These are phyloP conservation scores for Cyprinodon tularosa DNA, from an alignment of 2,113 vertebrate genomes.

Conservation along the genomic window DNA sequence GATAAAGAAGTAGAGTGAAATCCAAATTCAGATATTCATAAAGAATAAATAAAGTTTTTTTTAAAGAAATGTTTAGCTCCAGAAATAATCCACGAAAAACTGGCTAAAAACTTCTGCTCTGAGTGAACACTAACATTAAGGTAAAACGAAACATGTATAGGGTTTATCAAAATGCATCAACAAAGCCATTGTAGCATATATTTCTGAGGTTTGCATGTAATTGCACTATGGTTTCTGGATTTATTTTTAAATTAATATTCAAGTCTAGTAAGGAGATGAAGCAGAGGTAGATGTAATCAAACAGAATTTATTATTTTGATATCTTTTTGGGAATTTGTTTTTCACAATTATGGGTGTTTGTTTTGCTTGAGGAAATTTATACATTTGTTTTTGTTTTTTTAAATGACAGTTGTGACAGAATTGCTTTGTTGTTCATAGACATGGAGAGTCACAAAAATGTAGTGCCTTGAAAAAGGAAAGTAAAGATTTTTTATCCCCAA, in stretches of 20 bases:
- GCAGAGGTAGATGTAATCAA: neutral
- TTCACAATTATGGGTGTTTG: neutral
- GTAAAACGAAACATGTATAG: neutral
- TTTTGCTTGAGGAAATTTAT: conserved; percentile 37
- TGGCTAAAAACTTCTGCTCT: conserved; percentile 14
- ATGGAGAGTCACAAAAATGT: neutral
- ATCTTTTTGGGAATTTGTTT: neutral
- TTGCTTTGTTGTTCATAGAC: neutral
- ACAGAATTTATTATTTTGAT: neutral
- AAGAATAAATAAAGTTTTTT: neutral
- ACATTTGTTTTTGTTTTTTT: neutral
- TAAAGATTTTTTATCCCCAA: too few species aligned
- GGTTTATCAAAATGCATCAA: neutral
- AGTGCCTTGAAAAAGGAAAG: neutral
- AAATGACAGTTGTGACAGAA: neutral
- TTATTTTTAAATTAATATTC: neutral
- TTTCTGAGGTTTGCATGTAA: conserved; percentile 3
- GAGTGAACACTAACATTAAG: conserved; percentile 45
- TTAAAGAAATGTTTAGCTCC: conserved; percentile 4
- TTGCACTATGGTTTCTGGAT: neutral
- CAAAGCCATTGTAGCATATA: neutral
- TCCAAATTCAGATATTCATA: neutral
- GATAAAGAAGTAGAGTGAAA: conserved; percentile 20
- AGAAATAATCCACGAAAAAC: conserved; percentile 13
- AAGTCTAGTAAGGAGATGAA: neutral